Base-by-base conservation (phyloP, 2,888 invertebrate species). In the Acleris holmiana region DNA sequence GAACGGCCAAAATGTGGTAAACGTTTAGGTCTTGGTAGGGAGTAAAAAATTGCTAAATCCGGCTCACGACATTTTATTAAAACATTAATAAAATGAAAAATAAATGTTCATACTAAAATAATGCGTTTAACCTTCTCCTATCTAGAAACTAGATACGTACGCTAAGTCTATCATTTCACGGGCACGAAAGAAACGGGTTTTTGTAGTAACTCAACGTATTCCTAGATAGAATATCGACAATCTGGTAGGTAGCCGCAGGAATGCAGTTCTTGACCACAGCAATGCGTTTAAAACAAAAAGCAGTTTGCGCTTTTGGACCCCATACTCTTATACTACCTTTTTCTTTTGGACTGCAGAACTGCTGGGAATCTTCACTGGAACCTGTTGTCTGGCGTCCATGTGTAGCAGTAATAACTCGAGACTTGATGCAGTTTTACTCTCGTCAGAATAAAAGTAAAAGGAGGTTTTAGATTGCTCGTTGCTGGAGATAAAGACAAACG, bases 301-400 rank as follows among this genome's bases (percentile, higher is more conserved):
- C 35, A 35, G 13, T 35, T 13, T 35, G 35, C 13, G 35, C 35
- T 35, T 35, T 13, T 13, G 35, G 8, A 13, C 35, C 35, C 10
- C 35, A 35, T 35, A 35, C 13, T 35, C 35, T 1, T 35, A 35
- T 35, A 35, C 35, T 13, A 35, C 35, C 13, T 35, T 35, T 35
- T 35, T 35, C 35, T 29, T 29, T 10, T 35, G 35, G 35, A 35
- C 13, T 1, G 1, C 13, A 35, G 35, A 35, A 41, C 57, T 59
- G 76, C 83, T 85, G 84, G 80, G 88, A 85, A 85, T 89, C 88
- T 86, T 80, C 77, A 66, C 64, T 19, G 71, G 73, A 87, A 89
- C 91, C 84, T 71, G 90, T 91, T 88, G 77, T 71, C 72, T 74
- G 74, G 76, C 76, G 78, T 78, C 78, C 77, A 79, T 76, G 75